Conservation (phyloP, 1,140 invertebrate species). For the Tribolium madens region DNA sequence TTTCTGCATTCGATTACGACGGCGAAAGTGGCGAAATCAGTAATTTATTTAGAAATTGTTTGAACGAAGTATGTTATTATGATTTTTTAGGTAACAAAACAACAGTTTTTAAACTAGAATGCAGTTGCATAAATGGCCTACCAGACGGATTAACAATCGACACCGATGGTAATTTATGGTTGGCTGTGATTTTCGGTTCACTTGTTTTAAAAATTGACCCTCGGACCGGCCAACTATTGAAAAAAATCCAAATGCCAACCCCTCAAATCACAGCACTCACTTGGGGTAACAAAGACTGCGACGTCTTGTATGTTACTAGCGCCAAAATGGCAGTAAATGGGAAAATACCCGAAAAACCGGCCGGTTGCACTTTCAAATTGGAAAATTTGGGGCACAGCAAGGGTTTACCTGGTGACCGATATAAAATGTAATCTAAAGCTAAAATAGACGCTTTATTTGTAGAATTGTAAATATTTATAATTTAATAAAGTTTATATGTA, state of each 20-base stretch:
- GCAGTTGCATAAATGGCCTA: constrained; percentile 59
- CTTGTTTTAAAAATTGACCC: constrained; percentile 57
- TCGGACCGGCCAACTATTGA: constrained; percentile 57
- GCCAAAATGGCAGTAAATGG: constrained; percentile 21
- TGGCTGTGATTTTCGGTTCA: constrained; percentile 68
- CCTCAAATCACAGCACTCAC: constrained; percentile 15
- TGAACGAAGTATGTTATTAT: constrained; percentile 46
- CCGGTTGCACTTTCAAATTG: constrained; percentile 37
- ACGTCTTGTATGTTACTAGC: constrained; percentile 38
- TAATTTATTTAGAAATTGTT: constrained; percentile 63
- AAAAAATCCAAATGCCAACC: constrained; percentile 44
- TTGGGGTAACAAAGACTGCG: constrained; percentile 11
- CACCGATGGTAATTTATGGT: constrained; percentile 73
- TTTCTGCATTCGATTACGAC: constrained; percentile 79
- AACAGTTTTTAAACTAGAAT: constrained; percentile 54
- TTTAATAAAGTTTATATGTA: background rate
- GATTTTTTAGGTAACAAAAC: constrained; percentile 53
- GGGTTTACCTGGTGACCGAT: background rate
- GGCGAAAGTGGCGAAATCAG: constrained; percentile 73
- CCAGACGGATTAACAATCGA: constrained; percentile 81
- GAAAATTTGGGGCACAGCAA: background rate
- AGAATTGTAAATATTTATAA: constrained; percentile 5
- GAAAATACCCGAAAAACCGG: constrained; percentile 28
- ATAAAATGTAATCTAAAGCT: background rate
- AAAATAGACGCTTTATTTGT: too few species aligned